Percentiles rank a stretch among this genome's conserved stretches.
Conservation (phyloP, 1,140 invertebrate genomes). For the Philotrypesis tridentata region DNA sequence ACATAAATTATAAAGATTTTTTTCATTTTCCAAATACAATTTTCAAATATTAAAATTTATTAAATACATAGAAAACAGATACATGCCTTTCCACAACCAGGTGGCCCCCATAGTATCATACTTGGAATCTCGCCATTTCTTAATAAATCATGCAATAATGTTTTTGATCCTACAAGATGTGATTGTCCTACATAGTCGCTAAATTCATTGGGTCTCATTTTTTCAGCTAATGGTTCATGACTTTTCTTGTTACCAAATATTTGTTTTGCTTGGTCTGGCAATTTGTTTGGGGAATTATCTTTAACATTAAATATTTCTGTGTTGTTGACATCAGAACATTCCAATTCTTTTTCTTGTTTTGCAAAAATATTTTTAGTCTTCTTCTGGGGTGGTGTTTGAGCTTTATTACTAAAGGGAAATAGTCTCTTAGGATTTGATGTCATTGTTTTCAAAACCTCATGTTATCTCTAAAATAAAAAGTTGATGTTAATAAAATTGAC, state of each 20-base stretch:
- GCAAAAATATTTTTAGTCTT: neutral
- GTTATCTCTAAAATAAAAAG: neutral
- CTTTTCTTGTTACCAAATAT: slow-evolving; percentile 5
- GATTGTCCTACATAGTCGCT: slow-evolving; percentile 81
- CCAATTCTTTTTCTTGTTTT: slow-evolving; percentile 16
- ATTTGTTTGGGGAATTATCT: neutral
- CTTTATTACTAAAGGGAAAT: neutral
- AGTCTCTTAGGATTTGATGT: neutral
- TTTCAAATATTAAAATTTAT: neutral
- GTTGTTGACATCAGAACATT: neutral
- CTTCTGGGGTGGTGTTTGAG: slow-evolving; percentile 31
- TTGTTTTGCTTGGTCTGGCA: slow-evolving; percentile 16
- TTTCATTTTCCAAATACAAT: neutral
- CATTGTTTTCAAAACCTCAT: neutral
- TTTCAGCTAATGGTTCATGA: slow-evolving; percentile 50
- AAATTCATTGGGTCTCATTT: slow-evolving; percentile 57
- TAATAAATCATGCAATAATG: slow-evolving; percentile 78
- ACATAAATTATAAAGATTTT: slow-evolving; percentile 11
- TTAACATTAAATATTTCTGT: neutral
- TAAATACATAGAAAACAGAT: neutral
- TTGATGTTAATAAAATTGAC: too few relatives aligned
- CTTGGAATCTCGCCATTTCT: slow-evolving; percentile 81
- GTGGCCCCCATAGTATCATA: slow-evolving; percentile 89
- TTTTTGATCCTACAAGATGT: slow-evolving; percentile 79
- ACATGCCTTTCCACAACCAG: slow-evolving; percentile 85